These are phyloP conservation scores for Drosophila anomelani DNA, from an alignment of 2,888 invertebrate species.

Conservation along the genomic window DNA sequence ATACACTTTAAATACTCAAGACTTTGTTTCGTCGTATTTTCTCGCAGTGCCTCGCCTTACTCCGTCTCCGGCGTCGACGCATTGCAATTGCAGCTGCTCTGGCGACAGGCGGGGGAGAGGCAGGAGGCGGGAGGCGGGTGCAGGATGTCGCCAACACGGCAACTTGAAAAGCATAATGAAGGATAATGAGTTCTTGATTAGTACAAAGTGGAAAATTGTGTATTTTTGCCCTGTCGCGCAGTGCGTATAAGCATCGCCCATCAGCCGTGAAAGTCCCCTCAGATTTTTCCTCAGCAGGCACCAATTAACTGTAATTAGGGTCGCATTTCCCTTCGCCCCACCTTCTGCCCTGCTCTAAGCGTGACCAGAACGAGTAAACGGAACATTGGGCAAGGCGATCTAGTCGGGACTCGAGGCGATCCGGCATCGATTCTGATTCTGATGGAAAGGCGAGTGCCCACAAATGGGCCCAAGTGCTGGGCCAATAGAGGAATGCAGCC, in stretches of 20 bases:
- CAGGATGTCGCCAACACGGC: conserved; percentile 48
- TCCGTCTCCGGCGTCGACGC: conserved; percentile 24
- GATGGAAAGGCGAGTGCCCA: conserved; percentile 5
- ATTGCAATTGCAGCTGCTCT: conserved; percentile 30
- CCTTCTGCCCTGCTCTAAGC: conserved; percentile 11
- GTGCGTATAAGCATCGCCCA: conserved; percentile 40
- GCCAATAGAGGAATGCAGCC: conserved; percentile 12
- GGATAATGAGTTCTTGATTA: conserved; percentile 73
- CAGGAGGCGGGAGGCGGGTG: not conserved
- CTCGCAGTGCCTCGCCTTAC: not conserved
- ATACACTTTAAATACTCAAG: not conserved
- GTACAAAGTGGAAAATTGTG: conserved; percentile 74
- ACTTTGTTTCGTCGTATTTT: not conserved
- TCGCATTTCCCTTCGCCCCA: conserved; percentile 17
- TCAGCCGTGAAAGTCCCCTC: conserved; percentile 10
- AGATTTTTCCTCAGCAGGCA: conserved; percentile 14
- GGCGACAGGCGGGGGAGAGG: not conserved
- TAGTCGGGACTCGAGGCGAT: not conserved
- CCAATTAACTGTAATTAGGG: conserved; percentile 70
- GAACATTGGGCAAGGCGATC: conserved; percentile 2
- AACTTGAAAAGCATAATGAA: conserved; percentile 67
- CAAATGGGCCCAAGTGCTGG: conserved; percentile 20
- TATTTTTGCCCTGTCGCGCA: conserved; percentile 58
- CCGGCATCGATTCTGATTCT: conserved; percentile 2
- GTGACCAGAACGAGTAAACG: conserved; percentile 27